Evolutionary conservation across 2,888 invertebrate genomes (phyloP).

Genomic region (Eubasilissa splendida): DNA sequence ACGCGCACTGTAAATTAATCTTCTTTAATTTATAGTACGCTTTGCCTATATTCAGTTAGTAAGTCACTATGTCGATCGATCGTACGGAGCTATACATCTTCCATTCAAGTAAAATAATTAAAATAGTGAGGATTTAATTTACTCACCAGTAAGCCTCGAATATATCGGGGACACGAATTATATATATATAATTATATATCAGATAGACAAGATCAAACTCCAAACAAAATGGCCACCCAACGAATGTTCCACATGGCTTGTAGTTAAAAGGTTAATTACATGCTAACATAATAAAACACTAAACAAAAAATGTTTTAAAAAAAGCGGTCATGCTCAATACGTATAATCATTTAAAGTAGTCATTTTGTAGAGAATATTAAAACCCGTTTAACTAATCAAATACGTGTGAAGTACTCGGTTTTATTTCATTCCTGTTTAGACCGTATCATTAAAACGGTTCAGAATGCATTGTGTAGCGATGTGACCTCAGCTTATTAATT

Average conservation of each 20-base stretch:
- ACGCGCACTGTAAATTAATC: too few relatives aligned
- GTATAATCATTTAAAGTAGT: neutral
- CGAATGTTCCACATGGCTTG: too few relatives aligned
- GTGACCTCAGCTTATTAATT: constrained; percentile 36
- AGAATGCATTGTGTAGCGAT: constrained; percentile 7
- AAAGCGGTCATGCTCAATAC: neutral
- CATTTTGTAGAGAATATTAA: constrained; percentile 29
- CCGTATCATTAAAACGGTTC: neutral
- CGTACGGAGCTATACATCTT: too few relatives aligned
- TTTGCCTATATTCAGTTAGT: too few relatives aligned
- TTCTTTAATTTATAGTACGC: too few relatives aligned
- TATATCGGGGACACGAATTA: too few relatives aligned
- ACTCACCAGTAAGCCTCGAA: too few relatives aligned
- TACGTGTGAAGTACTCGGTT: constrained; percentile 6
- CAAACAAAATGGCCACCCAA: too few relatives aligned
- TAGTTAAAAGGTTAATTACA: neutral
- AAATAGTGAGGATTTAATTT: too few relatives aligned
- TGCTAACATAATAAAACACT: constrained; percentile 6
- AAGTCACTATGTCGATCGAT: too few relatives aligned
- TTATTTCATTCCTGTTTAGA: neutral
- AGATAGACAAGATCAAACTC: neutral
- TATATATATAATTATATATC: too few relatives aligned
- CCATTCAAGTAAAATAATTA: too few relatives aligned
- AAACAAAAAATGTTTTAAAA: constrained; percentile 16
- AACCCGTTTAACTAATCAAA: constrained; percentile 32